These are phyloP conservation scores for Axea sp. DNA, from an alignment of 2,888 invertebrate genomes.

Conservation along the genomic window DNA sequence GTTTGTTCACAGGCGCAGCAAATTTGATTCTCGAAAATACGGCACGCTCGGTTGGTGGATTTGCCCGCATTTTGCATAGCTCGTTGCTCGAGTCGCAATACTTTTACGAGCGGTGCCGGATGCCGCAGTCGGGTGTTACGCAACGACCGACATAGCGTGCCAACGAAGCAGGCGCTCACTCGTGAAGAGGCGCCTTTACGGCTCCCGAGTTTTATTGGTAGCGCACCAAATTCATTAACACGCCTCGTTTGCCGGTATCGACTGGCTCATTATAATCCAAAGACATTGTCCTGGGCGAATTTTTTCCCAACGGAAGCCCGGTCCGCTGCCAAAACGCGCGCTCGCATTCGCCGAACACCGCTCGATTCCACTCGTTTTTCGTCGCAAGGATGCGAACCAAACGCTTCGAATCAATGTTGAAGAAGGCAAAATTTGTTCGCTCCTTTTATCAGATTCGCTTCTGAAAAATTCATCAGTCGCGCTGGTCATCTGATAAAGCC, in stretches of 20 bases:
- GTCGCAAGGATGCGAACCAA: too few species aligned
- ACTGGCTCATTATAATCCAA: slow-evolving; percentile 68
- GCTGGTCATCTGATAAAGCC: slow-evolving; percentile 22
- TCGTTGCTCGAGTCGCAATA: slow-evolving; percentile 35
- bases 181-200: slow-evolving; percentile 66
- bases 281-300: slow-evolving; percentile 23
- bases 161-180: slow-evolving; percentile 65
- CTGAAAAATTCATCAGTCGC: slow-evolving; percentile 30
- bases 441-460: slow-evolving; percentile 13
- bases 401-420: too few species aligned
- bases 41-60: not conserved
- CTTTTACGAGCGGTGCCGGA: slow-evolving; percentile 49
- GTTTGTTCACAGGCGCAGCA: slow-evolving; percentile 1
- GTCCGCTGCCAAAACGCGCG: slow-evolving; percentile 1
- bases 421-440: not conserved
- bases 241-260: slow-evolving; percentile 71
- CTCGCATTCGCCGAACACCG: not conserved
- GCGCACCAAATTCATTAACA: slow-evolving; percentile 72
- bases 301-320: slow-evolving; percentile 2
- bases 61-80: slow-evolving; percentile 25
- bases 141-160: slow-evolving; percentile 58
- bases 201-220: slow-evolving; percentile 70
- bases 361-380: too few species aligned
- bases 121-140: slow-evolving; percentile 40
- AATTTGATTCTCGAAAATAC: slow-evolving; percentile 18